Evolutionary conservation across 1,140 invertebrate species (phyloP).

Genomic region (Nebria ingens): DNA sequence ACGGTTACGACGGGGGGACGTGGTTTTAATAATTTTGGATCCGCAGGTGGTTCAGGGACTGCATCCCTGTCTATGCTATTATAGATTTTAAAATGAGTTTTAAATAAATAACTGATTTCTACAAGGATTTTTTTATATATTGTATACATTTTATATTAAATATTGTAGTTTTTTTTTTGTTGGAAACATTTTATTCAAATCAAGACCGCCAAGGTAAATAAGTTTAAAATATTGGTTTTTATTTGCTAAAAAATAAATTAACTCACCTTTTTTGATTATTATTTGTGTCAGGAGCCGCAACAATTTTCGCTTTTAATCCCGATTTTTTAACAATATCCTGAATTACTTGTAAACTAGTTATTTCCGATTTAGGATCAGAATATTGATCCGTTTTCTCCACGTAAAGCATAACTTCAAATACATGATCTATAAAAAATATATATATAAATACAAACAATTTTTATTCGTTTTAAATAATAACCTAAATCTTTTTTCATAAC

Average conservation of each 20-base stretch:
- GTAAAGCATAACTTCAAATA: slow-evolving; percentile 19
- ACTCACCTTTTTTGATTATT: slow-evolving; percentile 29
- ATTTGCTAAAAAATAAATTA: no score
- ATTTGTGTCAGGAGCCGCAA: slow-evolving; percentile 36
- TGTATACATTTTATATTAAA: slow-evolving; percentile 30
- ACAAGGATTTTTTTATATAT: slow-evolving; percentile 17
- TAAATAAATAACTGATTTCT: slow-evolving; percentile 14
- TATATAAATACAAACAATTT: slow-evolving; percentile 23
- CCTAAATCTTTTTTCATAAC: slow-evolving; percentile 44
- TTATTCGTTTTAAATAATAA: slow-evolving; percentile 11
- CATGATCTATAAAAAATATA: slow-evolving; percentile 26
- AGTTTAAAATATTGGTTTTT: no score
- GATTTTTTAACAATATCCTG: slow-evolving; percentile 53
- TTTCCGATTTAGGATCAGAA: slow-evolving; percentile 23
- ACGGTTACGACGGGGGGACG: slow-evolving; percentile 90
- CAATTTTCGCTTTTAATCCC: slow-evolving; percentile 45
- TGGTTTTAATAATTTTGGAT: slow-evolving; percentile 46
- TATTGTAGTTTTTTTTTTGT: no score
- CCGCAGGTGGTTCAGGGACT: slow-evolving; percentile 47
- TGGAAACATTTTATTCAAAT: no score
- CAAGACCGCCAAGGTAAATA: no score
- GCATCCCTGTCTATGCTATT: slow-evolving; percentile 35
- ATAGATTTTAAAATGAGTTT: no score
- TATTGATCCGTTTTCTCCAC: slow-evolving; percentile 24
- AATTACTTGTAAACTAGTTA: slow-evolving; percentile 44